These are phyloP conservation scores for Sorex araneus DNA, from an alignment of 2,113 vertebrate species.

Conservation along the genomic window DNA sequence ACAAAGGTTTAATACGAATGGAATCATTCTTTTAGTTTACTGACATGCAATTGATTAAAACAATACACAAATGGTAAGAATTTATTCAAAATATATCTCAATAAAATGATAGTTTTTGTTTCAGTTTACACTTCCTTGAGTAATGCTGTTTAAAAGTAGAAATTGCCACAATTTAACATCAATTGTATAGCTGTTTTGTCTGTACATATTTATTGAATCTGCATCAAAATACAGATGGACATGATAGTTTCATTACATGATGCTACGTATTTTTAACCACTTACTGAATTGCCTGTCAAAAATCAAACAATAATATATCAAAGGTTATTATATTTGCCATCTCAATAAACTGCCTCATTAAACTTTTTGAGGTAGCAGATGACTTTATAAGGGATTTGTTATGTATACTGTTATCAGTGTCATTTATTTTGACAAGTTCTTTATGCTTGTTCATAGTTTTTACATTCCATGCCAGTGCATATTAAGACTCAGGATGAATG, in stretches of 20 bases:
- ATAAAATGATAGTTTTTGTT: not conserved
- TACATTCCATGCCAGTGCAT: not conserved
- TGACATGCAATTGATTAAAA: not conserved
- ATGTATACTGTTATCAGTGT: not conserved
- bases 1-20: not conserved
- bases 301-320: not conserved
- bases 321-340: not conserved
- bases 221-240: not conserved
- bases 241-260: not conserved
- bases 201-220: not conserved
- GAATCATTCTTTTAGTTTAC: conserved; percentile 39
- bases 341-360: not conserved
- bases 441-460: not conserved
- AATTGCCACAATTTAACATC: not conserved
- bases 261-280: not conserved
- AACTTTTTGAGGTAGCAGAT: not conserved
- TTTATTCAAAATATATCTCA: not conserved
- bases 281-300: conserved; percentile 17
- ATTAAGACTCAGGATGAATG: not conserved
- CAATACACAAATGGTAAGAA: not conserved
- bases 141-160: not conserved
- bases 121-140: not conserved
- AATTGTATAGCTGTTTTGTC: not conserved
- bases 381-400: not conserved
- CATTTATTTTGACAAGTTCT: conserved; percentile 4